Conservation (phyloP, 2,888 invertebrate genomes). For the Thymelicus lineola region DNA sequence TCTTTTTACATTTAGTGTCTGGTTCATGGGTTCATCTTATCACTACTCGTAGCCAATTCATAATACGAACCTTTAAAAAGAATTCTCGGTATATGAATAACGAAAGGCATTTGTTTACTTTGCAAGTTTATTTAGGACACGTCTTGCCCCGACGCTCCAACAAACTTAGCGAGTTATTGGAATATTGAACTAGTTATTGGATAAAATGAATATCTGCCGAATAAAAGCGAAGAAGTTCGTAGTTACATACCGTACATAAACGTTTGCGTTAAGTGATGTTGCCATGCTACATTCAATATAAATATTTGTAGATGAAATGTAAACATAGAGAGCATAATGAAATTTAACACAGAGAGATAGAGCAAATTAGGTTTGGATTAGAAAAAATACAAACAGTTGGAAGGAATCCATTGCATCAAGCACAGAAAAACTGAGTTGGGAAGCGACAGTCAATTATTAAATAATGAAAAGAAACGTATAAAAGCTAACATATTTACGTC, state of each 20-base stretch:
- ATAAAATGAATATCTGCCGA: constrained; percentile 3
- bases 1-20: not conserved
- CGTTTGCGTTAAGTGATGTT: not conserved
- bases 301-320: too few species aligned
- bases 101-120: constrained; percentile 13
- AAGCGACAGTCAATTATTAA: too few species aligned
- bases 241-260: not conserved
- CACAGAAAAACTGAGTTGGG: too few species aligned
- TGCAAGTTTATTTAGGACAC: constrained; percentile 19
- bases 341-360: too few species aligned
- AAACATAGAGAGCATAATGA: too few species aligned
- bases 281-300: too few species aligned
- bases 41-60: constrained; percentile 6
- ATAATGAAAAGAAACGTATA: too few species aligned
- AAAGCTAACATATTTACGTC: too few species aligned
- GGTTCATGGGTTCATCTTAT: not conserved
- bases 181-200: constrained; percentile 13
- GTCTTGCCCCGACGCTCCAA: constrained; percentile 4
- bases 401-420: too few species aligned
- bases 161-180: constrained; percentile 13
- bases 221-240: not conserved
- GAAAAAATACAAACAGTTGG: too few species aligned
- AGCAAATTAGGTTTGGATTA: too few species aligned
- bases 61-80: constrained; percentile 2
- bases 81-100: constrained; percentile 15